Base-by-base conservation (phyloP, 2,797 vertebrate genomes). In the Hypotaenidia okinawae region DNA sequence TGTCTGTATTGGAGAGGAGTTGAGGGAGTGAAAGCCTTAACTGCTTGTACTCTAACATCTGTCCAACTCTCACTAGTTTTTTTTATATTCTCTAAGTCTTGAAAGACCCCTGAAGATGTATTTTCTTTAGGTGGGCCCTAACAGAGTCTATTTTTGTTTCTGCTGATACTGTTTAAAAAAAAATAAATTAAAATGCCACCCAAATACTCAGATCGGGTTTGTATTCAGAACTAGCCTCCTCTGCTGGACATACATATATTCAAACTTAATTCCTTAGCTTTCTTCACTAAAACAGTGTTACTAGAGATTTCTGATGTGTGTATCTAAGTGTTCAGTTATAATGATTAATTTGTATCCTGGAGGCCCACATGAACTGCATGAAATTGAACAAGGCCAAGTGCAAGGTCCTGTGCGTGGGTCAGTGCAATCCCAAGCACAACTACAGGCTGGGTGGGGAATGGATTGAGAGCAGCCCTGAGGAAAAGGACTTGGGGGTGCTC, bases 141-240 rank as follows among this genome's bases (percentile, higher is more conserved):
- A 41, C 32, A 21, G 64, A 80, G 3, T 62, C 24, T 1, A 62
- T 39, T 64, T 67, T 81, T 78, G 37, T 16, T 14, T 62, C 39
- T 72, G 35, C 43, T 73, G 13, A 16, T 85, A 35, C 35, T 0
- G 63, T 47, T 72, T 68, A n/a, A 45, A 67, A 68, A 68, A 49
- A 45, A 45, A 43, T 16, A 47, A 47, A 49, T 15, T 3, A 51
- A 49, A 49, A 49, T 19, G 43, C 43, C 47, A 49, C 47, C 21
- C 47, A 51, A 51, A 14, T 14, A 51, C 49, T 51, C 22, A 67
- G n/a, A 63, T 62, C 35, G 52, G 69, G 78, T 89, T 55, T 77
- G 32, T 70, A 25, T 92, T 92, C 84, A 79, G 82, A 79, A 90
- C 80, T 94, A 95, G 92, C 92, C 76, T 95, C 69, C 69, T 90